Base-by-base conservation (phyloP, 2,113 vertebrate genomes). In the Phylloscopus trochilus region DNA sequence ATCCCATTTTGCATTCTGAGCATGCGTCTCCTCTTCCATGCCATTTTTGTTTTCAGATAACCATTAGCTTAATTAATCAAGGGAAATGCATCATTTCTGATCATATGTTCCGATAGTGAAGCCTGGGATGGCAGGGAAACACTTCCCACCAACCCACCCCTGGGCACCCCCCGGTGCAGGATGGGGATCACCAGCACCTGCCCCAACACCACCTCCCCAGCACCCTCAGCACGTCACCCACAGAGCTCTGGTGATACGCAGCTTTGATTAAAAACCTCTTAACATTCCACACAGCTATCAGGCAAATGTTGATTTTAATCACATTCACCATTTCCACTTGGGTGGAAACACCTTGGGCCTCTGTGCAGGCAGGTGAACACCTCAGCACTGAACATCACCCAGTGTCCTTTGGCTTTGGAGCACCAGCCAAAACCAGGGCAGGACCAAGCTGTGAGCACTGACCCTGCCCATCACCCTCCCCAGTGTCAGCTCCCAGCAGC, bases 11-110 rank as follows among this genome's bases (percentile, higher is more conserved):
- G 88, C 92, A 95, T 94, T 94, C 92, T 95, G 90, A 95, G 95
- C 95, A 96, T 93, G 92, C 93, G 94, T 75, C 92, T 75, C 94
- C 78, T 92, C 90, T 95, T 60, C 90, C 94, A 70, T 92, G 92
- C 92, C 96, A 90, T 86, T 95, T 95, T 94, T 97, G 94, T 87
- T 93, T 95, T 92, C 95, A 96, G 92, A 95, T 94, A 96, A 94
- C 92, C 92, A 96, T 96, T 94, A 95, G 83, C 94, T 90, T 93
- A 87, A 96, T 95, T 96, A 94, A 96, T 93, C 88, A 51, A 92
- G 90, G 90, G 89, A 92, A 94, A 81, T 4, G 80, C 90, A 84
- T 87, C 2, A 8, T 72, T 93, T 81, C 79, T 86, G 83, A 92
- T 70, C 1, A 10, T 11, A 24, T 31, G 75, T 78, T 66, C 87